These are phyloP conservation scores for Leguminivora glycinivorella DNA, from an alignment of 1,140 invertebrate species.

Conservation along the genomic window DNA sequence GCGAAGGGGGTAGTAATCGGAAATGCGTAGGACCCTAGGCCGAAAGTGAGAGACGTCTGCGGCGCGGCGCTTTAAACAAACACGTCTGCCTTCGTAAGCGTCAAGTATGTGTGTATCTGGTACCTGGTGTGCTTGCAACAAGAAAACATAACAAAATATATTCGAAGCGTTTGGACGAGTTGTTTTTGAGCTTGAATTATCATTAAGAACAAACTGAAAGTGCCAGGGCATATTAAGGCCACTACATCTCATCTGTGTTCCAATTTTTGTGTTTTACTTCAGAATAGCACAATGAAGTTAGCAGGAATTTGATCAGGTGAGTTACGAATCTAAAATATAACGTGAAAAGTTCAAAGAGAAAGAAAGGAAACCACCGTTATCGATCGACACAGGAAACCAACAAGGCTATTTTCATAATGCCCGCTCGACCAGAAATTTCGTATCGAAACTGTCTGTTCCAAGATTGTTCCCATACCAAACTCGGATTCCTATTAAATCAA, in stretches of 20 bases:
- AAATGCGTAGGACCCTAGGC: constrained; percentile 48
- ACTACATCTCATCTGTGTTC: no score
- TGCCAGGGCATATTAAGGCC: no score
- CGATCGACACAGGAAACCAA: neutral
- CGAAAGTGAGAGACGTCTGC: constrained; percentile 18
- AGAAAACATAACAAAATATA: neutral
- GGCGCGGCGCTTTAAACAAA: neutral
- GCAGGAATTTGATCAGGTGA: no score
- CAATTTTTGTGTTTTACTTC: no score
- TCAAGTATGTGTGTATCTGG: neutral
- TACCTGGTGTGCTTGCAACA: neutral
- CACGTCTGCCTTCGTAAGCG: constrained; percentile 3
- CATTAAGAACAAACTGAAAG: no score
- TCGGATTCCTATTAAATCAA: constrained; percentile 5
- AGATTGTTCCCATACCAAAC: constrained; percentile 4
- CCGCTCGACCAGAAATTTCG: neutral
- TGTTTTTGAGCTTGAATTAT: no score
- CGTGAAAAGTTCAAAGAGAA: neutral
- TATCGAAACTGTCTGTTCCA: neutral
- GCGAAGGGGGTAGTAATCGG: constrained; percentile 65
- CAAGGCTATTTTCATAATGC: constrained; percentile 5
- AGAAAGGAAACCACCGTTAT: neutral
- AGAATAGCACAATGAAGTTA: no score
- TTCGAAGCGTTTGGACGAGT: no score
- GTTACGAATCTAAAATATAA: no score